phyloP scores from a whole-genome alignment of 2,888 invertebrate species.

The Brenthis hecate region DNA sequence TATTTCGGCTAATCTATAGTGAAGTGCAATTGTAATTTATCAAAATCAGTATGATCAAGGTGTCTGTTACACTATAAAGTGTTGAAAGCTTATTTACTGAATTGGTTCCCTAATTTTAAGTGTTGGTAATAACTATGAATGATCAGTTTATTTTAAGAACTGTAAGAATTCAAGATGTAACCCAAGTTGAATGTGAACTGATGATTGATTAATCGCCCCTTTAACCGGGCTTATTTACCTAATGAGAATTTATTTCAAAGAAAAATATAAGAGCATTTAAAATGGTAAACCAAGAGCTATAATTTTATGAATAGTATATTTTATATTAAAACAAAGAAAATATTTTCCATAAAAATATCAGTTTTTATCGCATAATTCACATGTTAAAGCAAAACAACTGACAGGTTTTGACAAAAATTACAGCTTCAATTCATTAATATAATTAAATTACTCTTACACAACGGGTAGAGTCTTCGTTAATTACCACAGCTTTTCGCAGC shows the following conservation, averaged over 20 bases:
- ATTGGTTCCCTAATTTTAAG: slow-evolving; percentile 28
- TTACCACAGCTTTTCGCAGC: slow-evolving; percentile 15
- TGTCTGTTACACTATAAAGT: slow-evolving; percentile 20
- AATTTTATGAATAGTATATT: no score
- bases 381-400: no score
- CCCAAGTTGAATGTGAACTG: neutral
- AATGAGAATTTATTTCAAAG: no score
- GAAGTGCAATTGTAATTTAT: neutral
- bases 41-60: slow-evolving; percentile 10
- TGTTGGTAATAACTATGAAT: slow-evolving; percentile 20
- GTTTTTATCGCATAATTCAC: no score
- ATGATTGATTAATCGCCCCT: slow-evolving; percentile 6
- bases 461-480: neutral
- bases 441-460: slow-evolving; percentile 8
- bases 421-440: no score
- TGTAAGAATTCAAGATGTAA: neutral
- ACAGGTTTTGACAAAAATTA: no score
- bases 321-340: no score
- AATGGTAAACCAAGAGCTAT: no score
- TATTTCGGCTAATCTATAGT: neutral
- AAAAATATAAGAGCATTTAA: no score
- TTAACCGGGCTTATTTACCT: neutral
- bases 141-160: slow-evolving; percentile 21
- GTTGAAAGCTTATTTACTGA: slow-evolving; percentile 38
- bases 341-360: no score